Evolutionary conservation across 2,797 vertebrate genomes (phyloP), one percentile per base, ranked within the genome.

Genomic region (Danio tinwini): DNA sequence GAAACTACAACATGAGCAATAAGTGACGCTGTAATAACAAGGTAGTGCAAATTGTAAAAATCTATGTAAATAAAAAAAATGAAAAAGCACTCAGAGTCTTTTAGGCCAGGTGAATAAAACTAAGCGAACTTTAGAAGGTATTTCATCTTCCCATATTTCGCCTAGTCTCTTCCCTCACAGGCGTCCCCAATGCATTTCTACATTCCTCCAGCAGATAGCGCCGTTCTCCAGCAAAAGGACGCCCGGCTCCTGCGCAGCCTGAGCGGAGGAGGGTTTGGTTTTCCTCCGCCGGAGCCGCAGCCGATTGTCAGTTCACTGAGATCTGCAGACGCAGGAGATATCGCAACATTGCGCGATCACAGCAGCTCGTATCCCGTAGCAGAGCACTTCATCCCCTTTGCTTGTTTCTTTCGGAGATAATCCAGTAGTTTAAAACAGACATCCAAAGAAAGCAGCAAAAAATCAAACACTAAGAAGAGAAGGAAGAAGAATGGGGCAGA

Each of bases 401-500:
- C 62, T 29, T 68, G 85, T 86, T 69, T 59, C 59, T 44, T 63
- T 55, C 29, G 77, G 69, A 79, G 82, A 89, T 85, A 88, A 82
- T 69, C 86, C 81, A 69, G 82, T 79, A 73, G 84, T 86, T 82
- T 52, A 82, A 59, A 83, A 73, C 14, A 85, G 53, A 82, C 86
- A 62, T 78, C 83, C 13, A 70, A 82, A 59, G 69, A 78, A 19
- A 77, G 29, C 65, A 73, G 58, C 65, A 82, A 75, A 82, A n/a
- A 29, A 73, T 87, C 44, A 74, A 83, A 83, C 76, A 67, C 50
- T 58, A 67, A 87, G 88, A 83, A 81, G 82, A 81, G 71, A 85
- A 87, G 82, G 72, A 91, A 88, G 69, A 59, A 83, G 76, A 89
- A 95, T 95, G 94, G 93, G 92, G 91, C 91, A 87, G 90, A 92